Evolutionary conservation across 2,797 vertebrate genomes (phyloP), one percentile per base, ranked within the genome.

Genomic region (Coccyzus lansbergi): DNA sequence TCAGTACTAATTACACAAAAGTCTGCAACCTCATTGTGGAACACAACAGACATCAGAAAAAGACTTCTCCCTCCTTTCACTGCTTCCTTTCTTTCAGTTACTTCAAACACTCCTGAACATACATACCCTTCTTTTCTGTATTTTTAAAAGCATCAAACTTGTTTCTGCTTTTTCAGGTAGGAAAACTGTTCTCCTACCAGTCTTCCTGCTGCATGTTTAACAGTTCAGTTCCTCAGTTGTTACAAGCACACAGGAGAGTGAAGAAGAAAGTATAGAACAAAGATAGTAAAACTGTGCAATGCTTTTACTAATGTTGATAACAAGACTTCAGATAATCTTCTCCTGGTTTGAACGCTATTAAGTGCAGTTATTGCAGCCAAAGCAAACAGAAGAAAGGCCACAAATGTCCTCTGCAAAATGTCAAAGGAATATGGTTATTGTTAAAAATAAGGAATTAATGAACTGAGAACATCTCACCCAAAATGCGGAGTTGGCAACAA

Each of bases 21-120:
- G 21, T 53, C 31, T 70, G 49, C 63, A 75, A n/a, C n/a, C n/a
- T n/a, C n/a, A n/a, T n/a, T 52, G 49, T n/a, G 26, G 44, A 87
- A 52, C 20, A 68, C 12, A 77, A 15, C 18, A 28, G 7, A 16
- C 33, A 60, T 2, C 14, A 20, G 53, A 51, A 55, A 88, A 82
- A 80, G 4, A 1, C 19, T 81, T 46, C 42, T 15, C 46, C 19
- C 4, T 53, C 1, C 0, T 40, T 69, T 75, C 48, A 11, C 12
- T 81, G 15, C n/a, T 69, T 62, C 46, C 48, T 36, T 80, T 38
- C 14, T 63, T 49, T 44, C 18, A 48, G 8, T 65, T 63, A 42
- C 16, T 42, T 65, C 38, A 3, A n/a, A 28, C 88, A 52, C 19
- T 60, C 25, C 28, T n/a, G 31, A 78, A 70, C 59, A 82, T 3